Evolutionary conservation across 2,888 invertebrate species (phyloP).

Genomic region (Plusia festucae): DNA sequence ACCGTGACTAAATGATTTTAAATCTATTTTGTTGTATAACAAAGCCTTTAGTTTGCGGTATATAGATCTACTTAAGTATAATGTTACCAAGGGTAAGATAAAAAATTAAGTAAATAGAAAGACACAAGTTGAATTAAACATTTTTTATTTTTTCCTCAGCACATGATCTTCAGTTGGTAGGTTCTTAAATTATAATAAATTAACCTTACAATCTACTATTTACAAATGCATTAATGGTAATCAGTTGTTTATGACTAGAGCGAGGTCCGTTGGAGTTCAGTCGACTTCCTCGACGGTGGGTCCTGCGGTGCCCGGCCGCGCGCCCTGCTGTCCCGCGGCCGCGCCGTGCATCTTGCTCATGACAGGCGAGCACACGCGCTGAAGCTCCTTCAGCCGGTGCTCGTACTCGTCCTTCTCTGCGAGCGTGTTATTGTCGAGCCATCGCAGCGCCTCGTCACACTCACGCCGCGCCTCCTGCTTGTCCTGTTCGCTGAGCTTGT

Average conservation of each 20-base stretch:
- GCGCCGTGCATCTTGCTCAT: conserved; percentile 90
- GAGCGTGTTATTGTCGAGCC: conserved; percentile 92
- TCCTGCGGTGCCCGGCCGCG: conserved; percentile 57
- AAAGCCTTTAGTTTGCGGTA: no score
- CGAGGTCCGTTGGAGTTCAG: conserved; percentile 43
- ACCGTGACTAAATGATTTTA: no score
- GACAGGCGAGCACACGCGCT: conserved; percentile 88
- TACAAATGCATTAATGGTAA: conserved; percentile 33
- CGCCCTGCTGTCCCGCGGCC: conserved; percentile 67
- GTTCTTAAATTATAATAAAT: conserved; percentile 40
- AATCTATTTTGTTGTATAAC: no score
- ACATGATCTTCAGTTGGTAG: conserved; percentile 28
- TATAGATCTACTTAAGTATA: no score
- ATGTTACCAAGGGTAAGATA: neutral
- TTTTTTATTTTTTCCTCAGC: conserved; percentile 36
- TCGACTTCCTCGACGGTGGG: conserved; percentile 78
- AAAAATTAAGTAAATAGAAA: neutral
- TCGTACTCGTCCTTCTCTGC: conserved; percentile 91
- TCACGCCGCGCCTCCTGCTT: conserved; percentile 87
- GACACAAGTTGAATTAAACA: neutral
- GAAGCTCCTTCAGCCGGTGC: conserved; percentile 89
- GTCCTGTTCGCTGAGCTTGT: conserved; percentile 90
- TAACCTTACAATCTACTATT: conserved; percentile 41
- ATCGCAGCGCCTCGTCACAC: conserved; percentile 90
- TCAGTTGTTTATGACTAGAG: conserved; percentile 31